These are phyloP conservation scores for Nesogale talazaci DNA, from an alignment of 2,113 vertebrate genomes.

Conservation along the genomic window DNA sequence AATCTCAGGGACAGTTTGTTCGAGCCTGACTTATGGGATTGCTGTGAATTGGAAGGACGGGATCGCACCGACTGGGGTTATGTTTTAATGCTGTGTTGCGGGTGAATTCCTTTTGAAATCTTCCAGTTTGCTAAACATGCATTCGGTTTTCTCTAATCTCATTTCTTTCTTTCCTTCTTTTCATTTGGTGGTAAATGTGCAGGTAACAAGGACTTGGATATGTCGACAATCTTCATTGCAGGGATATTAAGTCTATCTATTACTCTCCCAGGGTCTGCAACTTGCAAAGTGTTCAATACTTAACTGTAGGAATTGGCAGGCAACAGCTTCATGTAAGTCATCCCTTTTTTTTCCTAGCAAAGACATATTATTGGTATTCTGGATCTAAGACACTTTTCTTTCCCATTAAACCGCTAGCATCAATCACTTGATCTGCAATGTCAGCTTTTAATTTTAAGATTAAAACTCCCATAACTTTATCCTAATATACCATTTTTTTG, in stretches of 20 bases:
- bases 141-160: not conserved
- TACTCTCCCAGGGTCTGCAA: not conserved
- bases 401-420: not conserved
- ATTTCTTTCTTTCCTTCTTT: not conserved
- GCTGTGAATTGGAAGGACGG: too few relatives aligned
- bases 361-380: slow-evolving; percentile 1
- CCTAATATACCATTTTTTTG: not conserved
- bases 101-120: too few relatives aligned
- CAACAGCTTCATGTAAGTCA: not conserved
- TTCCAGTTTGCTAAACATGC: too few relatives aligned
- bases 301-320: not conserved
- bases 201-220: not conserved
- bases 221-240: not conserved
- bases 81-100: too few relatives aligned
- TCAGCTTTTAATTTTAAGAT: not conserved
- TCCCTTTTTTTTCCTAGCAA: not conserved
- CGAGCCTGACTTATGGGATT: too few relatives aligned
- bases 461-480: not conserved
- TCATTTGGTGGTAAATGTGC: not conserved
- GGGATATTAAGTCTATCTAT: not conserved
- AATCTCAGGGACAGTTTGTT: too few relatives aligned
- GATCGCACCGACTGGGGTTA: too few relatives aligned
- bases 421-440: not conserved
- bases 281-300: not conserved
- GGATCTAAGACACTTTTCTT: not conserved